These are phyloP conservation scores for Porites lutea DNA, from an alignment of 64 coral and sea anemone species.

Conservation along the genomic window DNA sequence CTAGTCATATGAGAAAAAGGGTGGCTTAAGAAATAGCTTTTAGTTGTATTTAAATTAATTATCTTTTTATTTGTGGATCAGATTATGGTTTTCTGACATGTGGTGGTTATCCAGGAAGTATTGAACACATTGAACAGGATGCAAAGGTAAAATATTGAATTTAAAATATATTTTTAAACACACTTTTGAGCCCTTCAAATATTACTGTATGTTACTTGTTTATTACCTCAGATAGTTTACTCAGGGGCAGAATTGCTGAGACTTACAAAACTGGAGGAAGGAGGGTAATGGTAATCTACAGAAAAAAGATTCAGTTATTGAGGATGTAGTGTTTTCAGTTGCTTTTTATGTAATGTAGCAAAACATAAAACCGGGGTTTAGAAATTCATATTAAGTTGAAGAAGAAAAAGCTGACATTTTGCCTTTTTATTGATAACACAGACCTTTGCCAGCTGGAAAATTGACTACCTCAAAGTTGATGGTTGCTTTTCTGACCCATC, in stretches of 20 bases:
- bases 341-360: too few species aligned
- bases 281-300: too few species aligned
- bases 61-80: not conserved
- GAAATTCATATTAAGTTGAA: not conserved
- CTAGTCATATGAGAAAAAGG: too few species aligned
- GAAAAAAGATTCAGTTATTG: too few species aligned
- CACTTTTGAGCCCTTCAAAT: too few species aligned
- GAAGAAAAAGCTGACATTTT: not conserved
- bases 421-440: not conserved
- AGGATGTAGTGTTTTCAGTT: too few species aligned
- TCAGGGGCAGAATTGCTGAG: too few species aligned
- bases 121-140: conserved; percentile 84
- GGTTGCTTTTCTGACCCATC: conserved; percentile 81
- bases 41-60: not conserved
- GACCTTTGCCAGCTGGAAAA: conserved; percentile 89
- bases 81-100: conserved; percentile 83
- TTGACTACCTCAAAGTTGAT: conserved; percentile 92
- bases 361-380: not conserved
- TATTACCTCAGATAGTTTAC: not conserved
- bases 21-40: too few species aligned
- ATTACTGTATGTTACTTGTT: not conserved
- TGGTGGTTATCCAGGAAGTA: conserved; percentile 89
- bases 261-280: too few species aligned
- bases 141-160: conserved; percentile 60
- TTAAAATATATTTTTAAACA: too few species aligned